Conservation (phyloP, 2,113 vertebrate genomes). For the Rhea pennata region DNA sequence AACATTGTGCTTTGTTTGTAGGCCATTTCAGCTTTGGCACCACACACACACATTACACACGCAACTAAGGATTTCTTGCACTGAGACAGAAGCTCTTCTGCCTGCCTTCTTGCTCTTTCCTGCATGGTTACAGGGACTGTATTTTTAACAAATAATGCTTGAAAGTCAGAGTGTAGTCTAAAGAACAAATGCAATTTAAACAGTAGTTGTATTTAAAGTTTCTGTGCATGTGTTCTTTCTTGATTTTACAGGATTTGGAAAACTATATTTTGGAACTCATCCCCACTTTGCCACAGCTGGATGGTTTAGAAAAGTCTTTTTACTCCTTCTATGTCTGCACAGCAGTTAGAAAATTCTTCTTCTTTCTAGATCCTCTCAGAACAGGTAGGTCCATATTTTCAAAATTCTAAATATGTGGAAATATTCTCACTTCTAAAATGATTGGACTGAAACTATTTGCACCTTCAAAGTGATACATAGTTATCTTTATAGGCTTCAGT, state of each 20-base stretch:
- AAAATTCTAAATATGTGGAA: not conserved
- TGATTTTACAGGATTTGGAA: conserved; percentile 89
- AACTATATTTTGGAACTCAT: conserved; percentile 99
- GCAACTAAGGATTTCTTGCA: not conserved
- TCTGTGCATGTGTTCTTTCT: not conserved
- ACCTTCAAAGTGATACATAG: not conserved
- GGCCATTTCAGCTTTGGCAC: not conserved
- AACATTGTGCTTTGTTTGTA: not conserved
- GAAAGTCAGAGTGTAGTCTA: not conserved
- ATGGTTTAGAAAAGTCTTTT: conserved; percentile 97
- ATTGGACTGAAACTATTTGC: not conserved
- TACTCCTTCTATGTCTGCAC: conserved; percentile 99
- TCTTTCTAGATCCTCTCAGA: conserved; percentile 96
- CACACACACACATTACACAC: not conserved
- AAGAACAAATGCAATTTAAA: not conserved
- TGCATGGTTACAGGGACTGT: not conserved
- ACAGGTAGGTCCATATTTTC: conserved; percentile 80
- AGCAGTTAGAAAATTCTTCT: conserved; percentile 97
- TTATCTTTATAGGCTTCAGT: not conserved
- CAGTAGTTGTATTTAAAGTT: not conserved
- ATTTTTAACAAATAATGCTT: not conserved
- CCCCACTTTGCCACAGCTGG: conserved; percentile 95
- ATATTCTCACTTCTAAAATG: not conserved
- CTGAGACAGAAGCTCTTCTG: not conserved
- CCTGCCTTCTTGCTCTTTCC: not conserved